Evolutionary conservation across 2,113 vertebrate genomes (phyloP).

Genomic region (Spheniscus mendiculus): DNA sequence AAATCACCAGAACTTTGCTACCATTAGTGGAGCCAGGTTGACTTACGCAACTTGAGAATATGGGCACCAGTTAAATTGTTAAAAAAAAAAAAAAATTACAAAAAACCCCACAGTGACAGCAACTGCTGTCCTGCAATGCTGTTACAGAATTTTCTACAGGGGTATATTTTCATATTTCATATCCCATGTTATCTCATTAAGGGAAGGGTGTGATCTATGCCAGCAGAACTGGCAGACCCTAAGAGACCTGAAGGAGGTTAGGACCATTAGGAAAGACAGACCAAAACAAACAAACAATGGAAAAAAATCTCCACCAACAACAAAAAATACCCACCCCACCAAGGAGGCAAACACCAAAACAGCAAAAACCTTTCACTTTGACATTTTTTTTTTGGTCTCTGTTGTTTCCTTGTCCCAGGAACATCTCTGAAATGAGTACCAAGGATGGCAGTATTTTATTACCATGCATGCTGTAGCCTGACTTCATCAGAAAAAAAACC

Average conservation of each 20-base stretch:
- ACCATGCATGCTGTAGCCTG: background rate
- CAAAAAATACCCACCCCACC: background rate
- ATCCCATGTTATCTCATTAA: background rate
- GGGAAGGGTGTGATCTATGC: rapidly evolving
- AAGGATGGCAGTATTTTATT: background rate
- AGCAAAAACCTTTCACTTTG: background rate
- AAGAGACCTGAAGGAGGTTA: background rate
- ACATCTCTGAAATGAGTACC: background rate
- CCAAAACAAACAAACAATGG: background rate
- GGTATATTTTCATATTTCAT: background rate
- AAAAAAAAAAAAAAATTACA: background rate
- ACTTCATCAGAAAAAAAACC: background rate
- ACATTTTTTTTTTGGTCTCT: background rate
- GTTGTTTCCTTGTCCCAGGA: background rate
- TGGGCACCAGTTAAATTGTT: background rate
- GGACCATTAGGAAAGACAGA: background rate
- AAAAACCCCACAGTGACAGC: background rate
- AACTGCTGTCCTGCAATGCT: background rate
- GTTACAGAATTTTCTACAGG: background rate
- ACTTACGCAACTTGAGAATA: background rate
- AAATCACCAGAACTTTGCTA: background rate
- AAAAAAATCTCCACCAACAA: background rate
- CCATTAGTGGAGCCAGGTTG: background rate
- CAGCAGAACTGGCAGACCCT: background rate
- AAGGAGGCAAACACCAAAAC: background rate